Percentiles rank a stretch among this genome's conserved stretches.
Evolutionary conservation across 2,888 invertebrate genomes (phyloP).

Genomic region (Pyrocoelia pectoralis): DNA sequence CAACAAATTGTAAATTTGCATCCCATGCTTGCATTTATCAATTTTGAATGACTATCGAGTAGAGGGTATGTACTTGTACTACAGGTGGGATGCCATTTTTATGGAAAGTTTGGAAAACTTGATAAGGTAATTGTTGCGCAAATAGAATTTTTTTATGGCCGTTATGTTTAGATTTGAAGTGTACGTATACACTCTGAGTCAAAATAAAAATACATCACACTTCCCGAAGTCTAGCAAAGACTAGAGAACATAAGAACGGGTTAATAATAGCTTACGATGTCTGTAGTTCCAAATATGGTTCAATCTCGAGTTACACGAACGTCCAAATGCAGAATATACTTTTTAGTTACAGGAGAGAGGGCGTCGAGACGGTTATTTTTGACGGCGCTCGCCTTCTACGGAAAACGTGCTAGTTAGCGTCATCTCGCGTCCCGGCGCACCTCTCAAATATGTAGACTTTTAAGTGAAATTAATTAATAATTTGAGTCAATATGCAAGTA

Average conservation of each 20-base stretch:
- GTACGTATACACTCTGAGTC: conserved; percentile 13
- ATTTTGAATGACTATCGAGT: too few species aligned
- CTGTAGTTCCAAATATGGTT: conserved; percentile 70
- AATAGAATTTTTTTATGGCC: too few species aligned
- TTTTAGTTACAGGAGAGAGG: conserved; percentile 51
- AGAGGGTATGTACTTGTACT: too few species aligned
- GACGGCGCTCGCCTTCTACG: conserved; percentile 56
- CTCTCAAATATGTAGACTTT: conserved; percentile 28
- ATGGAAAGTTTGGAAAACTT: too few species aligned
- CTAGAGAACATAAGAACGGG: conserved; percentile 56
- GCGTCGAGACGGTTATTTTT: conserved; percentile 58
- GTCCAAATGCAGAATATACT: conserved; percentile 71
- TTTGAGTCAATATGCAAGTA: conserved; percentile 6
- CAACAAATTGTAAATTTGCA: conserved; percentile 6
- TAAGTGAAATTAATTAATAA: conserved; percentile 13
- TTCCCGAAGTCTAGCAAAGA: conserved; percentile 36
- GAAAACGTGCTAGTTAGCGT: conserved; percentile 42
- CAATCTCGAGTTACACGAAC: conserved; percentile 74
- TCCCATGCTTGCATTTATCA: background rate
- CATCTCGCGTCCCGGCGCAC: conserved; percentile 30
- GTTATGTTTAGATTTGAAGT: too few species aligned
- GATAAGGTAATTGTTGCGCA: background rate
- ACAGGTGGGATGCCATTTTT: too few species aligned
- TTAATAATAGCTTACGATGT: conserved; percentile 58
- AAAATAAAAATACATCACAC: conserved; percentile 35